Percentiles rank a stretch among this genome's conserved stretches.
Evolutionary conservation across 2,888 invertebrate species (phyloP).

Genomic region (Agrochola lota): DNA sequence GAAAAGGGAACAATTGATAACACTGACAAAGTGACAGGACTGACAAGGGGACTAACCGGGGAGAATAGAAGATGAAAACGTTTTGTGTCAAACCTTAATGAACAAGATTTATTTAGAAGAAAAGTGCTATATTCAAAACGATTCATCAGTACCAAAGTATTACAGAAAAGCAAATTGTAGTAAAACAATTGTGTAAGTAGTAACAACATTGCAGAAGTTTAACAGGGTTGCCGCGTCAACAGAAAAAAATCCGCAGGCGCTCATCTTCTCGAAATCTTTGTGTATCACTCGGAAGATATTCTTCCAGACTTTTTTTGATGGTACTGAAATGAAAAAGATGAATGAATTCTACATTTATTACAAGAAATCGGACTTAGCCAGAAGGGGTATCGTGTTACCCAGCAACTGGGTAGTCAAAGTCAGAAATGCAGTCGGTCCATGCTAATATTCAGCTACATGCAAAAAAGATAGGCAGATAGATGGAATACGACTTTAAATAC

Average conservation of each 20-base stretch:
- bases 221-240: slow-evolving; percentile 42
- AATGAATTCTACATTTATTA: not conserved
- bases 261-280: slow-evolving; percentile 40
- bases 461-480: not conserved
- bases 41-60: too few relatives aligned
- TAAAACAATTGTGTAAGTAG: slow-evolving; percentile 57
- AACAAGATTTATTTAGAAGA: not conserved
- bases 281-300: slow-evolving; percentile 49
- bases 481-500: not conserved
- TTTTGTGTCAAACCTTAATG: not conserved
- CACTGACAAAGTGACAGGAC: too few relatives aligned
- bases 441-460: too few relatives aligned
- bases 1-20: not conserved
- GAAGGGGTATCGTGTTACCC: not conserved
- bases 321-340: slow-evolving; percentile 18
- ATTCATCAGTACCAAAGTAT: not conserved
- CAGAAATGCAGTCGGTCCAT: too few relatives aligned
- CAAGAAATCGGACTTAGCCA: not conserved
- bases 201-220: slow-evolving; percentile 42
- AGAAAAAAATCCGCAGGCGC: slow-evolving; percentile 43
- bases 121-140: not conserved
- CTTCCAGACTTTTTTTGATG: slow-evolving; percentile 55
- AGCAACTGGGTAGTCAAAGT: not conserved
- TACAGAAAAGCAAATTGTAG: slow-evolving; percentile 56
- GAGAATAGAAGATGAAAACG: not conserved